These are phyloP conservation scores for Ctena decussata DNA, from an alignment of 2,888 invertebrate genomes.

Conservation along the genomic window DNA sequence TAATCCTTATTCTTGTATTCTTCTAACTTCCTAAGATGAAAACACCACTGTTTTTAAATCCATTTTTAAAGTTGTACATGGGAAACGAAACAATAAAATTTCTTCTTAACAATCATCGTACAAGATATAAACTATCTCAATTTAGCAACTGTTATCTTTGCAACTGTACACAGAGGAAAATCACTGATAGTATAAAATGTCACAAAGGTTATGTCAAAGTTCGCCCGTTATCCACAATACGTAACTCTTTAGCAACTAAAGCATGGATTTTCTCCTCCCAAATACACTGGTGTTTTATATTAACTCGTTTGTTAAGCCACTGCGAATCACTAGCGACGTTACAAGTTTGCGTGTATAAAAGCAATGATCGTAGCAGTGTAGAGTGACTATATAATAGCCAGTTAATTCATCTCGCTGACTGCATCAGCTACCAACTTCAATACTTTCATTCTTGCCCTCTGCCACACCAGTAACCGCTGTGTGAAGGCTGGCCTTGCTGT, in stretches of 20 bases:
- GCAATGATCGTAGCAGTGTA: neutral
- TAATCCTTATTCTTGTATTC: no score
- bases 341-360: neutral
- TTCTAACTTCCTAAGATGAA: no score
- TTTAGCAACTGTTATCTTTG: neutral
- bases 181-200: conserved; percentile 3
- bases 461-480: neutral
- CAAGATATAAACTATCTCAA: neutral
- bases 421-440: neutral
- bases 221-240: conserved; percentile 13
- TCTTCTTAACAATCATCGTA: no score
- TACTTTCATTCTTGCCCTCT: neutral
- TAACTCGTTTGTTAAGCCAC: neutral
- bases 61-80: no score
- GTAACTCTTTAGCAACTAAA: conserved; percentile 13
- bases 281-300: neutral
- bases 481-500: neutral
- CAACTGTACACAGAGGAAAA: neutral
- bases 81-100: no score
- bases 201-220: conserved; percentile 13
- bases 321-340: neutral
- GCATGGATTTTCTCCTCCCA: conserved; percentile 2
- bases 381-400: neutral
- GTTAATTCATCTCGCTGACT: neutral
- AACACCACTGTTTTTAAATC: no score